Percentiles rank a stretch among this genome's conserved stretches.
Evolutionary conservation across 1,140 invertebrate species (phyloP).

Genomic region (Galleria mellonella): DNA sequence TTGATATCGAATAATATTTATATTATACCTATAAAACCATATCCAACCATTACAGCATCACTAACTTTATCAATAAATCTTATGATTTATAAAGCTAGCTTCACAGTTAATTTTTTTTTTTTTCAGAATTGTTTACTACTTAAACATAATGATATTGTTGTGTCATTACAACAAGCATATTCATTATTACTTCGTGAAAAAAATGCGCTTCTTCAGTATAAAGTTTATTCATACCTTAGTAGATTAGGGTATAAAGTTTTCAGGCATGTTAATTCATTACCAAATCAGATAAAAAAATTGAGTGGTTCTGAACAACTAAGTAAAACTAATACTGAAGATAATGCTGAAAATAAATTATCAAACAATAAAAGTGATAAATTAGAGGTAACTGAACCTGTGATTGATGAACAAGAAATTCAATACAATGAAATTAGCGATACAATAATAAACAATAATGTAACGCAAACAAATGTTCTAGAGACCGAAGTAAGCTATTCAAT

Average conservation of each 20-base stretch:
- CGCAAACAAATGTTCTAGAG: too few species aligned
- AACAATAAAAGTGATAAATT: constrained; percentile 1
- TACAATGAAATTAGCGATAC: not conserved
- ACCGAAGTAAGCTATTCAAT: not conserved
- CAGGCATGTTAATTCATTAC: constrained; percentile 24
- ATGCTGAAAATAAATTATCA: constrained; percentile 3
- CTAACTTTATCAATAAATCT: too few species aligned
- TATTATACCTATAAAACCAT: too few species aligned
- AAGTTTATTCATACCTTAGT: constrained; percentile 77
- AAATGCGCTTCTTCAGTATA: constrained; percentile 74
- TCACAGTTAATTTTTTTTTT: constrained; percentile 21
- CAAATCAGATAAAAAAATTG: not conserved
- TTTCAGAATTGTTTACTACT: constrained; percentile 77
- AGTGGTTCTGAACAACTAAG: not conserved
- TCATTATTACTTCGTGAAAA: constrained; percentile 69
- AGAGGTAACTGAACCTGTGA: not conserved
- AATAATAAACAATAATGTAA: not conserved
- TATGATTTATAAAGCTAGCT: too few species aligned
- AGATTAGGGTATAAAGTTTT: constrained; percentile 74
- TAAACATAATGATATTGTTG: constrained; percentile 71
- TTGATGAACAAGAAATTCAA: not conserved
- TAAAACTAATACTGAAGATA: not conserved
- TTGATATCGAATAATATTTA: too few species aligned
- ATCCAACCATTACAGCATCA: too few species aligned
- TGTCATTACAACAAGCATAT: constrained; percentile 79